Evolutionary conservation across 2,113 vertebrate species (phyloP).

Genomic region (Columbina picui): DNA sequence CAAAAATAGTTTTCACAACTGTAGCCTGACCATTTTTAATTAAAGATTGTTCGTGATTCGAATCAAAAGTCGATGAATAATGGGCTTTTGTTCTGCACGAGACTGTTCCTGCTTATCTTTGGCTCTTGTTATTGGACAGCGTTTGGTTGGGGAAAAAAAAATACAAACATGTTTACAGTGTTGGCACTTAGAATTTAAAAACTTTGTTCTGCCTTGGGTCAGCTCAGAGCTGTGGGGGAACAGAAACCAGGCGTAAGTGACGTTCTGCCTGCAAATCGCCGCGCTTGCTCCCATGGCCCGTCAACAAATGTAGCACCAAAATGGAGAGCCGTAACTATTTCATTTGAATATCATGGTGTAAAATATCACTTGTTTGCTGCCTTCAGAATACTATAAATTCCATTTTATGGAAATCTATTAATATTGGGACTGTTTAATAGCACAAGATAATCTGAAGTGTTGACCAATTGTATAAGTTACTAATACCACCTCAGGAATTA

Average conservation of each 20-base stretch:
- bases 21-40: slow-evolving; percentile 74
- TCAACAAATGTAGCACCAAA: slow-evolving; percentile 61
- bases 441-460: slow-evolving; percentile 70
- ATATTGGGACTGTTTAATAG: slow-evolving; percentile 67
- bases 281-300: slow-evolving; percentile 39
- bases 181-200: slow-evolving; percentile 69
- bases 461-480: slow-evolving; percentile 59
- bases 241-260: slow-evolving; percentile 1
- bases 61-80: slow-evolving; percentile 32
- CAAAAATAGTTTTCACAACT: slow-evolving; percentile 72
- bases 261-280: slow-evolving; percentile 34
- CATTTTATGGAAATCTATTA: slow-evolving; percentile 17
- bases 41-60: slow-evolving; percentile 60
- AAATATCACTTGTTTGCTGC: slow-evolving; percentile 59
- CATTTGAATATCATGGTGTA: slow-evolving; percentile 6
- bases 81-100: slow-evolving; percentile 35
- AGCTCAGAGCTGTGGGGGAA: slow-evolving; percentile 37
- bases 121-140: slow-evolving; percentile 60
- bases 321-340: background rate
- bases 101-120: slow-evolving; percentile 69
- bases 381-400: slow-evolving; percentile 39
- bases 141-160: slow-evolving; percentile 27
- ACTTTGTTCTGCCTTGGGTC: slow-evolving; percentile 62
- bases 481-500: slow-evolving; percentile 79
- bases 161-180: slow-evolving; percentile 72